A percentile compares a stretch with the other conserved stretches of the same genome.
Conservation (phyloP, 2,888 invertebrate genomes). For the Apoda limacodes region DNA sequence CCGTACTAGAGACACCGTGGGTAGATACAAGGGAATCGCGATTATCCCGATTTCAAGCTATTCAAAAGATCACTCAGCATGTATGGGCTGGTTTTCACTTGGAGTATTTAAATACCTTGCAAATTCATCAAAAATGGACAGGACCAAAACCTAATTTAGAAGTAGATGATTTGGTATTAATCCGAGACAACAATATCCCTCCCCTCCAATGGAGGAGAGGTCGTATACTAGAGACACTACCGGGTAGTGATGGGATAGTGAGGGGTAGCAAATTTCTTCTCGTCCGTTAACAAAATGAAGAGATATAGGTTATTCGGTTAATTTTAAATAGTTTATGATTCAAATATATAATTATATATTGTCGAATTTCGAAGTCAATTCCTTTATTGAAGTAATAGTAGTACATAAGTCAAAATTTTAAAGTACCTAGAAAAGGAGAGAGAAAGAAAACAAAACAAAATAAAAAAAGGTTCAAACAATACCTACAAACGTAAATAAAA, state of each 20-base stretch:
- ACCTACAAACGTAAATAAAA: too few species aligned
- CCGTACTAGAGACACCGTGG: constrained; percentile 8
- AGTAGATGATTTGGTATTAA: constrained; percentile 4
- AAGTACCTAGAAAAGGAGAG: too few species aligned
- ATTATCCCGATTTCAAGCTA: constrained; percentile 3
- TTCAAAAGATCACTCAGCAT: constrained; percentile 7
- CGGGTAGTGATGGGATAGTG: constrained; percentile 1
- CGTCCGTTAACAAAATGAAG: too few species aligned
- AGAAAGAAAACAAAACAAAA: too few species aligned
- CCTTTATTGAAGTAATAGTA: too few species aligned
- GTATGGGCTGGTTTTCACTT: constrained; percentile 9
- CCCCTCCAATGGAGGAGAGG: constrained; percentile 5
- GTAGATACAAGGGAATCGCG: background rate
- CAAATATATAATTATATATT: too few species aligned
- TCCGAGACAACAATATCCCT: constrained; percentile 5
- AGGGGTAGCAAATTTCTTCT: too few species aligned
- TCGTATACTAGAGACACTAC: constrained; percentile 4
- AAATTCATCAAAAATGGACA: constrained; percentile 4
- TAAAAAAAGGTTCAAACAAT: too few species aligned
- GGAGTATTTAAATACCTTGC: constrained; percentile 6
- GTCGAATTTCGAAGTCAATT: too few species aligned
- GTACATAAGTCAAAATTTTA: too few species aligned
- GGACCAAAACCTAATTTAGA: constrained; percentile 1
- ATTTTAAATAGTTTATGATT: too few species aligned
- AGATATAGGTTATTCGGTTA: too few species aligned